Percentiles rank a stretch among this genome's conserved stretches.
These are phyloP conservation scores for Bemisia tabaci DNA, from an alignment of 1,140 invertebrate species.

Conservation along the genomic window DNA sequence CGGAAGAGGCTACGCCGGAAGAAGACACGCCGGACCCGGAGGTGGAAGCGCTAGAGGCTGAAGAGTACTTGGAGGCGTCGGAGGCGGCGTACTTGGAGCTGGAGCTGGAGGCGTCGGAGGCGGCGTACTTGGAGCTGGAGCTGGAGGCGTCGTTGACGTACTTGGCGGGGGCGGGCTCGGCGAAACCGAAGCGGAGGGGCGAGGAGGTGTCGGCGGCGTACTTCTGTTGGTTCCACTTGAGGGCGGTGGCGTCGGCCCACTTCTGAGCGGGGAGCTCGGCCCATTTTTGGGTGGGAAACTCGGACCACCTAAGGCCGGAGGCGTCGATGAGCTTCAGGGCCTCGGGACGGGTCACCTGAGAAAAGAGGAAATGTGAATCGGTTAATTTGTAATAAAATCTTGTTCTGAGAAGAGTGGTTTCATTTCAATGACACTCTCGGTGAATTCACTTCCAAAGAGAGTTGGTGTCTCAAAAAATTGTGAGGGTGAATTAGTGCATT, in stretches of 20 bases:
- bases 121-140: not conserved
- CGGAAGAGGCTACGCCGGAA: not conserved
- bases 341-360: not conserved
- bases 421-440: too few relatives aligned
- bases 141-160: not conserved
- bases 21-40: not conserved
- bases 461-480: too few relatives aligned
- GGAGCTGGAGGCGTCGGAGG: too few relatives aligned
- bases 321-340: not conserved
- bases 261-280: not conserved
- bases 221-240: too few relatives aligned
- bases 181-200: not conserved
- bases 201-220: not conserved
- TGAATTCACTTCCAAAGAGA: too few relatives aligned
- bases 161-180: not conserved
- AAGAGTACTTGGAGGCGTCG: not conserved
- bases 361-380: too few relatives aligned
- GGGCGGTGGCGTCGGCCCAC: not conserved
- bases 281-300: not conserved
- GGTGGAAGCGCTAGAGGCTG: not conserved
- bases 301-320: not conserved
- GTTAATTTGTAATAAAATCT: too few relatives aligned
- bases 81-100: not conserved
- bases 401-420: too few relatives aligned
- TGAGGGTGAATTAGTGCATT: too few relatives aligned